Evolutionary conservation across 2,113 vertebrate species (phyloP), one percentile per base, ranked within the genome.

Genomic region (Neodontobutis hainanensis): DNA sequence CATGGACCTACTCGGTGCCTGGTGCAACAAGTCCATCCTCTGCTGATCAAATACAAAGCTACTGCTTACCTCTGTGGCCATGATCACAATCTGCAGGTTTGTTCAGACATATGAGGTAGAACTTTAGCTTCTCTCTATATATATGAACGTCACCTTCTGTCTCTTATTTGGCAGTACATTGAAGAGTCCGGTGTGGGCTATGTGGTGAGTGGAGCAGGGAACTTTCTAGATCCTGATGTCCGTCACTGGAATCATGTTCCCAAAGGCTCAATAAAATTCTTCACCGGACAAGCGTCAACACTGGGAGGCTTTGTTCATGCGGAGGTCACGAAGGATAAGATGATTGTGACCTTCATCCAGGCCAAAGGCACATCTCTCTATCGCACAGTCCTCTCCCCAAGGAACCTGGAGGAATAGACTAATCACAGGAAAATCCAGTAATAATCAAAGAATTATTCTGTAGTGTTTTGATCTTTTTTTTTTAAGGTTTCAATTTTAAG

Each of bases 61-160:
- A 97, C 94, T 0, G 94, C 95, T 8, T 98, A 95, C 81, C 70
- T 97, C 63, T 94, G 95, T 3, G 96, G 96, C 2, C 96, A 98
- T 0, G 96, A 98, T 75, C 96, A 98, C 88, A 97, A 97, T 61
- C 84, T 97, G 64, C 95, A 97, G 94, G 95, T 96, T 19, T 2
- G 83, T 79, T 66, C 11, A 0, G 5, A 14, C 19, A 27, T n/a
- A n/a, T 27, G 19, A 27, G 19, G 19, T 27, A 27, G 19, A 1
- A 27, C 19, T 27, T 27, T 27, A 27, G 19, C 19, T 27, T 27
- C 19, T 2, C 19, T 27, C 19, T 27, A 27, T 27, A 27, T 27
- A 27, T 3, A 27, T 27, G 19, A 8, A 7, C 0, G 0, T 34
- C 6, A 3, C 8, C 19, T 12, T 56, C 8, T 7, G 0, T 55